Evolutionary conservation across 2,888 invertebrate species (phyloP), one percentile per base, ranked within the genome.

Genomic region (Tetragonisca angustula): DNA sequence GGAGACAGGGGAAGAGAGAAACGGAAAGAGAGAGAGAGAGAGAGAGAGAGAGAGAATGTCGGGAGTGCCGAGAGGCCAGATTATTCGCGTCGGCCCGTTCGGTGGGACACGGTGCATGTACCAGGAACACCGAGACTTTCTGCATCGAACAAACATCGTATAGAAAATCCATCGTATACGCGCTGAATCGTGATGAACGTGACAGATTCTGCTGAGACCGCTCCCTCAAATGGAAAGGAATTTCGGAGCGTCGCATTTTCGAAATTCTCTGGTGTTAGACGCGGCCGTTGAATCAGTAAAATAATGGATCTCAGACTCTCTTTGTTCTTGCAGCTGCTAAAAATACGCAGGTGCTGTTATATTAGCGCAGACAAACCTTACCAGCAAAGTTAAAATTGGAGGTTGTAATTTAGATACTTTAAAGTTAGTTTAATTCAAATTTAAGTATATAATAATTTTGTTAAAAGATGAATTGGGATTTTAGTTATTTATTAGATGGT

Each of bases 51-150:
- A 69, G 71, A 67, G 73, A 71, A 56, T 13, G 36, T 19, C 27
- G 49, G 68, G 74, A 62, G 62, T 70, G 73, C n/a, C 70, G 61
- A 19, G 76, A 70, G 73, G 43, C 59, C 70, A 76, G 83, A 76
- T 79, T 85, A 83, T 85, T 84, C 77, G 70, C 61, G 74, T 77
- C 62, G 81, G 79, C 64, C 65, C 50, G 75, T 76, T 78, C 71
- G 73, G 81, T 32, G 74, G 76, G 76, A 76, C 74, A 85, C 81
- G 83, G 72, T 86, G 80, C 78, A 74, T 81, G 76, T 74, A 84
- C 80, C 69, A 62, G 50, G 78, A 36, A 80, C 78, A 87, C 84
- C 76, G 79, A 83, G 72, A 15, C 65, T 56, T 36, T 73, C 68
- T 36, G n/a, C 43, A 21, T 24, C 43, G n/a, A 21, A 52, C n/a